Percentiles rank a stretch among this genome's conserved stretches.
phyloP scores from a whole-genome alignment of 23 tunicate genomes.

The Ascidia mentula region DNA sequence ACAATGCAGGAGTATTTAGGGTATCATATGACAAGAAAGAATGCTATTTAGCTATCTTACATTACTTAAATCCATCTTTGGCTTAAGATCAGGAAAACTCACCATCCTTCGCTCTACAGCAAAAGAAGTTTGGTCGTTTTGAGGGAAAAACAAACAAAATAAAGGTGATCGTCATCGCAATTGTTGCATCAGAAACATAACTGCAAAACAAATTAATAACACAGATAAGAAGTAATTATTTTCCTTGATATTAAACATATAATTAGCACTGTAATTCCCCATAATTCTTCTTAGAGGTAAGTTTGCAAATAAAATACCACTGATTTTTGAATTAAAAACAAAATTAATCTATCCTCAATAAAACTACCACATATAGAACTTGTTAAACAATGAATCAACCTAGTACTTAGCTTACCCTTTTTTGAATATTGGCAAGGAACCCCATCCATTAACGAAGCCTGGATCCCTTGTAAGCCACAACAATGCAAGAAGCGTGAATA shows the following conservation, averaged over 20 bases:
- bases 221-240: too few species aligned
- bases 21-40: too few species aligned
- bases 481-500: constrained; percentile 65
- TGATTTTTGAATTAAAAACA: too few species aligned
- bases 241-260: too few species aligned
- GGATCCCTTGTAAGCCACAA: constrained; percentile 96
- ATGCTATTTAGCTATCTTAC: too few species aligned
- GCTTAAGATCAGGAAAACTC: neutral
- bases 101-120: constrained; percentile 42
- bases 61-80: too few species aligned
- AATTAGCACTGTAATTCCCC: too few species aligned
- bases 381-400: too few species aligned
- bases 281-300: neutral
- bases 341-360: too few species aligned
- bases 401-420: constrained; percentile 35
- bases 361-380: too few species aligned
- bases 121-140: constrained; percentile 64
- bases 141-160: constrained; percentile 84
- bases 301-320: neutral
- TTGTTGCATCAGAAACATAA: constrained; percentile 79
- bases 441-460: constrained; percentile 87
- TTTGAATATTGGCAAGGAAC: constrained; percentile 52
- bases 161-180: constrained; percentile 81
- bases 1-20: too few species aligned
- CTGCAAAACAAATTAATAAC: too few species aligned